Evolutionary conservation across 2,888 invertebrate genomes (phyloP).

Genomic region (Punctoribates punctum): DNA sequence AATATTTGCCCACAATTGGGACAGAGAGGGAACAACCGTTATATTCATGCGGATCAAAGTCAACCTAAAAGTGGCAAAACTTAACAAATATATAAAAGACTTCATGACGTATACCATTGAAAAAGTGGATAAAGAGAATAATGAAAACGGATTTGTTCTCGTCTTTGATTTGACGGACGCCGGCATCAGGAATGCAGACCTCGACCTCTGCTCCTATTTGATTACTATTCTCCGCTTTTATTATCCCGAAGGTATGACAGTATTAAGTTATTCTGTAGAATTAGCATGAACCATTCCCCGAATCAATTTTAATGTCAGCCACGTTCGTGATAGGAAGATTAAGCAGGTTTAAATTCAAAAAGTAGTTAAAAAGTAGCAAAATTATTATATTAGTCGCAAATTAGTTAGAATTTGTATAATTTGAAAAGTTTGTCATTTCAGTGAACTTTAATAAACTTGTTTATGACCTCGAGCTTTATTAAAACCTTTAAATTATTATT

Average conservation of each 20-base stretch:
- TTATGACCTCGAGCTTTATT: too few species aligned
- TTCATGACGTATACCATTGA: constrained; percentile 21
- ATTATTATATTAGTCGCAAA: too few species aligned
- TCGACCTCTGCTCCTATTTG: constrained; percentile 21
- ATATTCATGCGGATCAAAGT: constrained; percentile 23
- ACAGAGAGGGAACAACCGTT: constrained; percentile 3
- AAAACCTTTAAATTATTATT: too few species aligned
- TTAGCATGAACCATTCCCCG: too few species aligned
- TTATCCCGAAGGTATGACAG: constrained; percentile 25
- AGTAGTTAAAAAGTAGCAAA: too few species aligned
- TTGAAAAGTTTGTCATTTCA: too few species aligned
- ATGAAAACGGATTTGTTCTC: constrained; percentile 29
- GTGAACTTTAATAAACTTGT: too few species aligned
- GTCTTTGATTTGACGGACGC: constrained; percentile 33
- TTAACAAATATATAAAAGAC: constrained; percentile 23
- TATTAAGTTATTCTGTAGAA: too few species aligned
- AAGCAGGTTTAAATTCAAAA: too few species aligned
- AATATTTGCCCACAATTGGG: constrained; percentile 22
- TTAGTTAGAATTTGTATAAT: too few species aligned
- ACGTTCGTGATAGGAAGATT: too few species aligned
- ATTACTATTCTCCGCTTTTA: background rate
- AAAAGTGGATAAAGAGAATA: background rate
- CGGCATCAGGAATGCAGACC: constrained; percentile 29
- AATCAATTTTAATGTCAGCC: too few species aligned
- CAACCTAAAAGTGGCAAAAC: background rate